Conservation (phyloP, 2,113 vertebrate species). For the Corydoras maculifer region DNA sequence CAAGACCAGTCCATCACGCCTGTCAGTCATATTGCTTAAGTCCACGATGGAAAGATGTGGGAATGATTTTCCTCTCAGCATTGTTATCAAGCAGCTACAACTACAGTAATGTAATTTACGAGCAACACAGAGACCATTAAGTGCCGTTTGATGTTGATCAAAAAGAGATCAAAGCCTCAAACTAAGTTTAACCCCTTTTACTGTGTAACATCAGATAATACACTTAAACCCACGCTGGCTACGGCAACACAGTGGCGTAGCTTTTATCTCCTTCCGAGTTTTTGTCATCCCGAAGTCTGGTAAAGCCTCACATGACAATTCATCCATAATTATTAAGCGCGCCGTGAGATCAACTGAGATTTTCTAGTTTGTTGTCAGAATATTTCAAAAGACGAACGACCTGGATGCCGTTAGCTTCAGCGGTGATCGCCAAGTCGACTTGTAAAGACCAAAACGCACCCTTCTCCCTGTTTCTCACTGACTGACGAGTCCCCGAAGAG, state of each 20-base stretch:
- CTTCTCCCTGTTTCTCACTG: neutral
- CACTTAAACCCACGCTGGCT: slow-evolving; percentile 20
- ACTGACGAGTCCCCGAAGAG: no score
- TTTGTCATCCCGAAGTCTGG: slow-evolving; percentile 31
- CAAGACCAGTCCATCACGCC: no score
- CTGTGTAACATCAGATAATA: slow-evolving; percentile 34
- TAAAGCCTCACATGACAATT: slow-evolving; percentile 12
- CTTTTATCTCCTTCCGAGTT: slow-evolving; percentile 29
- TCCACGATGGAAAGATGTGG: neutral
- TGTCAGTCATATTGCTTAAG: neutral
- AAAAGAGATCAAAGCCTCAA: slow-evolving; percentile 23
- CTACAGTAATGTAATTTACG: slow-evolving; percentile 9
- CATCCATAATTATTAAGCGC: neutral
- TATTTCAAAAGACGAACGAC: neutral
- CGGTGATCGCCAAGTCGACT: neutral
- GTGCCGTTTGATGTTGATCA: slow-evolving; percentile 24
- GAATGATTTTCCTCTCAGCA: neutral
- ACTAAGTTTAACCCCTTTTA: slow-evolving; percentile 21
- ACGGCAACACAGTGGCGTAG: slow-evolving; percentile 14
- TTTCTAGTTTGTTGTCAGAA: neutral
- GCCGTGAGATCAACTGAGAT: slow-evolving; percentile 1
- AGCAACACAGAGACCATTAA: slow-evolving; percentile 18
- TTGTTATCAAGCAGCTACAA: neutral
- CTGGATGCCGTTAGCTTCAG: neutral
- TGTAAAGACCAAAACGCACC: neutral